phyloP scores from a whole-genome alignment of 2,113 vertebrate genomes.

The Podarcis cretensis region DNA sequence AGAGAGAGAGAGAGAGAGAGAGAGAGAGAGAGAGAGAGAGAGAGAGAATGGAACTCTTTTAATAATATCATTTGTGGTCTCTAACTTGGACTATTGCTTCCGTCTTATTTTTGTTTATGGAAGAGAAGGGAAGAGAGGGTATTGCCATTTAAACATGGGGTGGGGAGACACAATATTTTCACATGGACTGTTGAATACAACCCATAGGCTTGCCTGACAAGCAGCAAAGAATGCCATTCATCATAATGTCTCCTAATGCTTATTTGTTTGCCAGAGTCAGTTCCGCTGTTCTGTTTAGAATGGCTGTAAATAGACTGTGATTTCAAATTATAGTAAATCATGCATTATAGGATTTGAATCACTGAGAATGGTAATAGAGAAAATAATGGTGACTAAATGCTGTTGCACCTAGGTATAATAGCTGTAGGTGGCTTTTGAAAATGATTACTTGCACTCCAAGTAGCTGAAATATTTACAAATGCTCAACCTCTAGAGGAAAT shows the following conservation, averaged over 20 bases:
- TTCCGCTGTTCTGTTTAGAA: conserved; percentile 50
- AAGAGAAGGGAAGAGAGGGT: conserved; percentile 43
- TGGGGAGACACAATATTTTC: conserved; percentile 33
- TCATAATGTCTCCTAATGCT: conserved; percentile 36
- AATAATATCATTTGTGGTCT: conserved; percentile 18
- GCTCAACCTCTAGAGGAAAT: conserved; percentile 80
- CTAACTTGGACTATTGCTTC: conserved; percentile 19
- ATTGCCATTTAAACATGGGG: conserved; percentile 57
- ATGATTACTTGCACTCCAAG: conserved; percentile 46
- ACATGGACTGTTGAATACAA: conserved; percentile 62
- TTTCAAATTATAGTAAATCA: conserved; percentile 49
- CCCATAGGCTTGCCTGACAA: conserved; percentile 52
- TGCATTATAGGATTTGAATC: conserved; percentile 31
- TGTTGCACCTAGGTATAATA: conserved; percentile 42
- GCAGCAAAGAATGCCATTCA: conserved; percentile 55
- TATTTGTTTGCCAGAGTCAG: conserved; percentile 48
- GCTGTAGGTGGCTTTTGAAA: conserved; percentile 57
- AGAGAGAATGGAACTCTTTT: conserved; percentile 29
- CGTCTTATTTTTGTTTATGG: background rate
- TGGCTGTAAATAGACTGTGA: conserved; percentile 40
- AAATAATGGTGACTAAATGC: conserved; percentile 30
- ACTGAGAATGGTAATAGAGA: conserved; percentile 38
- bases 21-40: background rate
- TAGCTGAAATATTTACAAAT: conserved; percentile 90
- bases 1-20: conserved; percentile 26